Base-by-base conservation (phyloP, 2,113 vertebrate species). In the Forbesichthys papilliferus region DNA sequence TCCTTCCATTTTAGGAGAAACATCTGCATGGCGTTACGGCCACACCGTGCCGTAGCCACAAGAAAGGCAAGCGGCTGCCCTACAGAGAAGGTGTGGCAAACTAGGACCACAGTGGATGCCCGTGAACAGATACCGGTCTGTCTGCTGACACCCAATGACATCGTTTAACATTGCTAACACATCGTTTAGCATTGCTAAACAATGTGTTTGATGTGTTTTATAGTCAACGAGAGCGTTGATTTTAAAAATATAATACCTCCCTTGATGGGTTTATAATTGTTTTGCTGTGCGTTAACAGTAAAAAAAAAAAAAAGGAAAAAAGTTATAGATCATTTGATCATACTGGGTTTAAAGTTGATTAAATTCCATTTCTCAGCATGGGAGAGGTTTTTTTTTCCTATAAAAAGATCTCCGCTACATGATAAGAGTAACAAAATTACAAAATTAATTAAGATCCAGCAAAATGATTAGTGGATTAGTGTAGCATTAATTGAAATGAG, bases 381-480 rank as follows among this genome's bases (percentile, higher is more conserved):
- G 74, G 81, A 3, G n/a, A 16, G 33, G 47, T 69, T 79, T 33
- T 80, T 69, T 61, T 48, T 55, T 58, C 53, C 64, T 75, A 71
- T 49, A 75, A 62, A 80, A 59, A 82, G 80, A 86, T 87, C 52
- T 60, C 48, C 20, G 14, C 55, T 66, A 51, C 54, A 72, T 61
- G 83, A 90, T 87, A 81, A 84, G 70, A 67, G 77, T 69, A 84
- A 81, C 67, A 81, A 88, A 86, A 81, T 86, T 79, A 79, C 74
- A 77, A 84, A 89, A 90, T 87, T 86, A 87, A 91, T 90, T 89
- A 92, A 90, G 90, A 92, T 91, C 76, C 67, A 68, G 72, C 64
- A 57, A 73, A 75, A 68, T 9, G 86, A 89, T 90, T 88, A 89
- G 68, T 80, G 82, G 86, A 86, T 89, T 88, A 87, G 81, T 49